Base-by-base conservation (phyloP, 2,888 invertebrate genomes). In the Rhingia campestris region DNA sequence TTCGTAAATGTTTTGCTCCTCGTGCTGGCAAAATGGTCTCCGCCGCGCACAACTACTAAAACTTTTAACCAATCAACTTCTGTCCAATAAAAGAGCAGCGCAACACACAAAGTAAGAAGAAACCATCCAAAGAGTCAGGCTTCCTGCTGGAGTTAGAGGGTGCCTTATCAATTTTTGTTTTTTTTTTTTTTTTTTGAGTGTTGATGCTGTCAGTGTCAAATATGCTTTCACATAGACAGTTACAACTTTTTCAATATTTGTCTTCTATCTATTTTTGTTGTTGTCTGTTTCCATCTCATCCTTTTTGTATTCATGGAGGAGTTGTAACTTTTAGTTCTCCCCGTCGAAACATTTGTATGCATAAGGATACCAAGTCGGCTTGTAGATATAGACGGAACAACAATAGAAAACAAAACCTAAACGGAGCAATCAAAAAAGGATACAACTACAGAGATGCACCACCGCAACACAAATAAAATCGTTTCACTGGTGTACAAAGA, bases 51-150 rank as follows among this genome's bases (percentile, higher is more conserved):
- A 77, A 66, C 73, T 82, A 66, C 69, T 82, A 54, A 77, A 73
- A 82, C 77, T 82, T 82, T 77, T 59, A 74, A 82, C 77, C 77
- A 82, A 82, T 82, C 73, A 77, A 69, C 82, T 82, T 77, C 64
- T 77, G 73, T 64, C 63, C 73, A 77, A 77, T 73, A 69, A 69
- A 58, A 54, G 53, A 35, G 53, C 43, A 61, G 35, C 22, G 12
- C 49, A 14, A 39, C 41, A 1, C 14, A 67, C 32, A 22, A 56
- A 66, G 39, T 39, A 43, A 53, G 12, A 75, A 59, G 43, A 51
- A 53, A 56, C 45, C 43, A 30, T 41, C 43, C 12, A 3, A 39
- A 10, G n/a, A 35, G 33, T 37, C 7, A 54, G 30, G 10, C n/a
- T 43, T 14, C 30, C 10, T 33, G 4, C 4, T 33, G 47, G 53